Percentiles rank a stretch among this genome's conserved stretches.
phyloP scores from a whole-genome alignment of 30 jellyfish, hydroid and myxozoan genomes.

The Clytia hemisphaerica region DNA sequence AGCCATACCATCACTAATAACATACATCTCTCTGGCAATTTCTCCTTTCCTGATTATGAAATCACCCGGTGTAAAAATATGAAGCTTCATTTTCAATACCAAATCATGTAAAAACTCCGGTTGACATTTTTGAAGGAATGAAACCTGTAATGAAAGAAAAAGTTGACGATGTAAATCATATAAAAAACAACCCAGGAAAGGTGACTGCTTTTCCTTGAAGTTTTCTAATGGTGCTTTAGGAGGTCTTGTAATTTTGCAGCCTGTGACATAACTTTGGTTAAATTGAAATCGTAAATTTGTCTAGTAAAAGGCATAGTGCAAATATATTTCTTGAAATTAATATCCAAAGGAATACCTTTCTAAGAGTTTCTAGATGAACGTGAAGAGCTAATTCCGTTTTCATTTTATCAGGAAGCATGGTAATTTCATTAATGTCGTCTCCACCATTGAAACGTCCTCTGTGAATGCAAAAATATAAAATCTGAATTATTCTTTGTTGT shows the following conservation, averaged over 20 bases:
- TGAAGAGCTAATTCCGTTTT: conserved; percentile 90
- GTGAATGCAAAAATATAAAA: background rate
- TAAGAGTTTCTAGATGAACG: conserved; percentile 87
- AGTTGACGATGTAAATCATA: background rate
- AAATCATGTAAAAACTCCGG: conserved; percentile 92
- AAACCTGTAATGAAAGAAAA: conserved; percentile 40
- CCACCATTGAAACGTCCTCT: conserved; percentile 92
- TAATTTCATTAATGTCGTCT: conserved; percentile 71
- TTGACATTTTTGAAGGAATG: conserved; percentile 86
- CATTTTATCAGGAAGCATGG: conserved; percentile 79
- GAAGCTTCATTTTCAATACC: conserved; percentile 83
- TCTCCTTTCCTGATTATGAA: conserved; percentile 82
- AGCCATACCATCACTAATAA: conserved; percentile 76
- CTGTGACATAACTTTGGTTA: too few relatives aligned
- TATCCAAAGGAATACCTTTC: conserved; percentile 48
- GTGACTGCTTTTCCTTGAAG: too few relatives aligned
- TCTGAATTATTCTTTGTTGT: too few relatives aligned
- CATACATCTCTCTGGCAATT: conserved; percentile 91
- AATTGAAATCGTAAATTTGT: too few relatives aligned
- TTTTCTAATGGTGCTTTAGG: too few relatives aligned
- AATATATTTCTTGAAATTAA: too few relatives aligned
- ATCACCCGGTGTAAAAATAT: conserved; percentile 89
- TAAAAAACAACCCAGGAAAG: too few relatives aligned
- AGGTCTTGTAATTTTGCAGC: too few relatives aligned
- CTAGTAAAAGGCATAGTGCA: too few relatives aligned